Percentiles rank a stretch among this genome's conserved stretches.
These are phyloP conservation scores for Rhineura floridana DNA, from an alignment of 2,113 vertebrate genomes.

Conservation along the genomic window DNA sequence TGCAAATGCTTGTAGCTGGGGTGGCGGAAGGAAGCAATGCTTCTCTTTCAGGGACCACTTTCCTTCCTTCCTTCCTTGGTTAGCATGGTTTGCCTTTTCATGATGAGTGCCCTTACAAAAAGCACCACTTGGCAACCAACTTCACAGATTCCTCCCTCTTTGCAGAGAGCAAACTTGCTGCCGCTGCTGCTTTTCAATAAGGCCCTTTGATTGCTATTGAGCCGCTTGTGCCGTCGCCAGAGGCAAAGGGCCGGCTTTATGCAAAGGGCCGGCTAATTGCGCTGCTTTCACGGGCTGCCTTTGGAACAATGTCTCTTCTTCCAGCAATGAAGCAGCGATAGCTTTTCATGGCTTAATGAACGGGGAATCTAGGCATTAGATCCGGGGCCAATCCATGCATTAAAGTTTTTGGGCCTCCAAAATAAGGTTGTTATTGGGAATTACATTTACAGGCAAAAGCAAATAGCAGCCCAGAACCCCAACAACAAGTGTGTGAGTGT, in stretches of 20 bases:
- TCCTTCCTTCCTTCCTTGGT: neutral
- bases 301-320: constrained; percentile 68
- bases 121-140: constrained; percentile 60
- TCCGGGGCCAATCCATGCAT: constrained; percentile 70
- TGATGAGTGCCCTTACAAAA: constrained; percentile 56
- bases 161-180: constrained; percentile 44
- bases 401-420: constrained; percentile 62
- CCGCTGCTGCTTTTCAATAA: constrained; percentile 59
- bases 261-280: constrained; percentile 52
- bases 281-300: constrained; percentile 55
- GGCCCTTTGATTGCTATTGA: constrained; percentile 61
- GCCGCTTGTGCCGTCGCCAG: constrained; percentile 51
- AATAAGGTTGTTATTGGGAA: constrained; percentile 62
- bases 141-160: constrained; percentile 54
- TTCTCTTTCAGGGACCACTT: neutral
- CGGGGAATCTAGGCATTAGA: constrained; percentile 71
- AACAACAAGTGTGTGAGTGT: constrained; percentile 48
- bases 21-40: neutral
- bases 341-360: constrained; percentile 75
- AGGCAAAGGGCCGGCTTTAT: constrained; percentile 54
- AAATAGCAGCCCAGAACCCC: constrained; percentile 56
- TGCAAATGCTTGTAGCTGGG: constrained; percentile 9
- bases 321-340: constrained; percentile 71
- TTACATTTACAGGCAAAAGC: constrained; percentile 17
- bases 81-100: constrained; percentile 35